Evolutionary conservation across 2,888 invertebrate species (phyloP), one percentile per base, ranked within the genome.

Genomic region (Cataglyphis altisquamis): DNA sequence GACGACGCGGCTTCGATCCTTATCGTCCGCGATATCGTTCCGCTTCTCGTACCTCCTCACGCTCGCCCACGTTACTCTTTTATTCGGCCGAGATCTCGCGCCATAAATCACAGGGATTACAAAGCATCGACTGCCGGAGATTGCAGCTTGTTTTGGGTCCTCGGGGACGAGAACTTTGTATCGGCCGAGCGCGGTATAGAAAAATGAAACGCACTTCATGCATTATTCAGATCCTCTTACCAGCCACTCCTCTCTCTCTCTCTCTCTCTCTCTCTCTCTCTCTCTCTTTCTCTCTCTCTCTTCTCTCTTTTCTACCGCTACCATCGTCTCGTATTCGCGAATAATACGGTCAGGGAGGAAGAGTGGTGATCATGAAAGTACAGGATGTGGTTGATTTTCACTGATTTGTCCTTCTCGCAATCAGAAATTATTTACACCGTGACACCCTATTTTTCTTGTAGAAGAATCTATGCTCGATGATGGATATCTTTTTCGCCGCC

Each of bases 161-260:
- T 83, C 41, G 78, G 91, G 89, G 91, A 88, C 81, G 84, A 77
- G 86, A 87, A 90, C 87, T 88, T 88, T 84, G 88, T 89, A 89
- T 88, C 88, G 90, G 85, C 73, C 87, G 87, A 45, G 64, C 68
- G 81, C 68, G 82, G 84, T 86, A 86, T 84, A 86, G 90, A 91
- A 91, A 91, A 91, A 91, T 91, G 91, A 90, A 91, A 88, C 91
- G 86, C 89, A 83, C 81, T 87, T 91, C 91, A 91, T 91, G 85
- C 87, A 90, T 91, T 91, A 91, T 91, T 91, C 91, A 91, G 83
- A 68, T 55, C 82, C 77, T 84, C 85, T 86, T 88, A 81, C 77
- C 64, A 55, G 77, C 78, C 41, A 60, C 48, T 29, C 75, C n/a
- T 29, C 36, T 36, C 12, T n/a, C 25, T 15, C 36, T 25, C 21